Evolutionary conservation across 2,113 vertebrate genomes (phyloP), one percentile per base, ranked within the genome.

Genomic region (Urocolius indicus): DNA sequence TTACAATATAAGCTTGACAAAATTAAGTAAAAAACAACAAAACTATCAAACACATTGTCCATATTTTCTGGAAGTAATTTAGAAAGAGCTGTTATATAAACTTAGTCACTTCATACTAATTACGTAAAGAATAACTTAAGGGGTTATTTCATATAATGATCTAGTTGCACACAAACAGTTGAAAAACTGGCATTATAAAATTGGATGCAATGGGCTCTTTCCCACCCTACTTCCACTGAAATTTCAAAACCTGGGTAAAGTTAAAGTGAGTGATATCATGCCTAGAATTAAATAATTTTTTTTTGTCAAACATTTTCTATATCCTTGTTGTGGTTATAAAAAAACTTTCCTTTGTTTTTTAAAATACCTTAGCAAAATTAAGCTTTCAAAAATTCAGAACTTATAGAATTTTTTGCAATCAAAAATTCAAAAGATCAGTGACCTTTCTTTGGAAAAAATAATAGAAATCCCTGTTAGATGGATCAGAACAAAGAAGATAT

Each of bases 131-230:
- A 57, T 36, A 85, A 69, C n/a, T 19, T 5, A 38, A 46, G 5
- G 6, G 9, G 4, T 41, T 67, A 54, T 46, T 86, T 78, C 18
- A 32, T 21, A 12, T 73, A 46, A 14, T 43, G 26, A 16, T 34
- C 16, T 32, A 82, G 15, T 27, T 79, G 24, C 29, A 83, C 23
- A 55, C 46, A 43, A 7, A 55, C 3, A 27, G 9, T 48, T 84
- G 69, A 69, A 63, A 5, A 7, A 36, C 10, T 34, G 11, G n/a
- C 4, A 67, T 63, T 68, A 55, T 30, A 82, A 75, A 26, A 43
- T 0, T 15, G 30, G 24, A n/a, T 36, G 9, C 10, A 26, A 45
- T 45, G 9, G 23, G 5, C 1, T 59, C 30, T 61, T 17, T 34
- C 13, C 26, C 23, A 23, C 1, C 9, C 3, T 2, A 6, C 9